phyloP scores from a whole-genome alignment of 1,140 invertebrate species.

The Panulirus ornatus region DNA sequence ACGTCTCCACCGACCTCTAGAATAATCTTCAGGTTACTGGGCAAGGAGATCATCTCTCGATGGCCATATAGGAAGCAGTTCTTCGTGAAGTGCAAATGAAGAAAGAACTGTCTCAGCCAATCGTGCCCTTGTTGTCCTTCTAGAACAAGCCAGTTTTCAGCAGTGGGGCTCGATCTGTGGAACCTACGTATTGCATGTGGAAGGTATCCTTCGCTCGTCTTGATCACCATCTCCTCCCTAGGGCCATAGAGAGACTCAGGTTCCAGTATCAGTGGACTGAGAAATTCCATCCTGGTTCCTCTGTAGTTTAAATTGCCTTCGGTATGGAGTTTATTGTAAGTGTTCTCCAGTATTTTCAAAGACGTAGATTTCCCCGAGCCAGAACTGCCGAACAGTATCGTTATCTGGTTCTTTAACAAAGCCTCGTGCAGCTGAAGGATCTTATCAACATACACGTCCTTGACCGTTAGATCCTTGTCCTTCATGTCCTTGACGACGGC shows the following conservation, averaged over 20 bases:
- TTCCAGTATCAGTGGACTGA: conserved; percentile 53
- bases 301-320: conserved; percentile 37
- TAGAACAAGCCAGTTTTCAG: conserved; percentile 47
- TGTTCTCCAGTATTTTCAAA: conserved; percentile 1
- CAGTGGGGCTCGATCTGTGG: not conserved
- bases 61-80: conserved; percentile 40
- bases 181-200: conserved; percentile 19
- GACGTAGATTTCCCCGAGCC: conserved; percentile 60
- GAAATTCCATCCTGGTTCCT: conserved; percentile 18
- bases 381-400: conserved; percentile 45
- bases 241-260: conserved; percentile 42
- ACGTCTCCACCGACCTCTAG: conserved; percentile 54
- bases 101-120: conserved; percentile 55
- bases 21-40: conserved; percentile 51
- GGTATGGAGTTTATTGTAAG: conserved; percentile 18
- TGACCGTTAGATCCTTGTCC: conserved; percentile 28
- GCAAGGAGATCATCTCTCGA: conserved; percentile 24
- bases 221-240: conserved; percentile 25
- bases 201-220: conserved; percentile 35
- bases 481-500: conserved; percentile 42
- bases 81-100: conserved; percentile 35
- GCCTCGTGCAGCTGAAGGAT: conserved; percentile 55
- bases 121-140: conserved; percentile 46
- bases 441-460: conserved; percentile 47
- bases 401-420: conserved; percentile 39